Evolutionary conservation across 2,888 invertebrate genomes (phyloP), one percentile per base, ranked within the genome.

Genomic region (Apeira syringaria): DNA sequence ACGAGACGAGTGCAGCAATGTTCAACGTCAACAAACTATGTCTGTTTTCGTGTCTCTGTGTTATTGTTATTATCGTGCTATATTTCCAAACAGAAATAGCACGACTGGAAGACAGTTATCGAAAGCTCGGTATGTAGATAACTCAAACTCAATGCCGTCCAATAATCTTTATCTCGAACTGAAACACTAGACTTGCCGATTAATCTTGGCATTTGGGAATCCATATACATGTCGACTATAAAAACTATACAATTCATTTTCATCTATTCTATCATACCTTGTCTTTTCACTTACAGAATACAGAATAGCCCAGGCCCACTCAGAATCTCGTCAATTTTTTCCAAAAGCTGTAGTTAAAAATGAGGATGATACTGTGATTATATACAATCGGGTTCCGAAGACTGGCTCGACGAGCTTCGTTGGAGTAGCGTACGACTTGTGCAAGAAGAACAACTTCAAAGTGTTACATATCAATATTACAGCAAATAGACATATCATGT

Each of bases 391-490:
- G 65, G 98, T 99, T 42, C 99, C 99, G 5, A 99, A 99, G 88
- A 99, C 99, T 18, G 99, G 97, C 8, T 98, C 98, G 10, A 99
- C 99, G 5, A 98, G 98, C 83, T 97, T 99, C 75, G 97, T 97
- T 53, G 97, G 97, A 45, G 93, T 97, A 45, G 96, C 96, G 0
- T 97, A 98, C 68, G 97, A 97, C 79, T 83, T 97, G 47, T 97
- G 97, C 78, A 93, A 94, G 69, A 94, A 92, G 73, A 95, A 93
- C 54, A 81, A 83, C 49, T 90, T 88, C 36, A 90, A 90, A 77
- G 90, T 90, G 15, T 90, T 99, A 60, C 99, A 99, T 88, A 95
- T 99, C 57, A 99, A 99, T 81, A 94, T 98, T 38, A 97, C 98
- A 1, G 97, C 96, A 47, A 99, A 99, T 80, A 96, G 95, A 92